Evolutionary conservation across 2,113 vertebrate species (phyloP).

Genomic region (Aptenodytes patagonicus): DNA sequence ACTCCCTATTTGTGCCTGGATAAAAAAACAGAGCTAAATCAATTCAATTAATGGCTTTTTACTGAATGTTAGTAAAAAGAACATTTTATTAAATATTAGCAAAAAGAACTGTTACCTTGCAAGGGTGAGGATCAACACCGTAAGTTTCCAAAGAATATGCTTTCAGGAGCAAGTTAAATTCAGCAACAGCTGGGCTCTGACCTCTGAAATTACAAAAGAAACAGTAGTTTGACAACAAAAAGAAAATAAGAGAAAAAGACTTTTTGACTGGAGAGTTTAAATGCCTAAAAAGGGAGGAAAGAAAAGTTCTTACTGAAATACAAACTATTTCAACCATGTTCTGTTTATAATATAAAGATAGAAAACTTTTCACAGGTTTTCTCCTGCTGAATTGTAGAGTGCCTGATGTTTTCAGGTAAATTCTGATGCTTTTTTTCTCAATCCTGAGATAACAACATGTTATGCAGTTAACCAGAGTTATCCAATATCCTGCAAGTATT

Average conservation of each 20-base stretch:
- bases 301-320: not conserved
- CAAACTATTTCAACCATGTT: not conserved
- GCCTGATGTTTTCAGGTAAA: not conserved
- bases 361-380: not conserved
- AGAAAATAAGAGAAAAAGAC: not conserved
- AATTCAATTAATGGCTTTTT: not conserved
- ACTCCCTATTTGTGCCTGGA: not conserved
- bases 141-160: constrained; percentile 94
- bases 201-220: constrained; percentile 76
- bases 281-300: not conserved
- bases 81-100: not conserved
- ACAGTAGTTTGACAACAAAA: not conserved
- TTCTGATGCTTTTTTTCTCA: not conserved
- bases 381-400: not conserved
- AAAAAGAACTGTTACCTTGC: constrained; percentile 84
- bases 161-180: constrained; percentile 93
- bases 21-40: not conserved
- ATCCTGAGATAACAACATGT: not conserved
- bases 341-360: not conserved
- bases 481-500: not conserved
- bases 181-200: constrained; percentile 86
- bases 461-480: constrained; percentile 8
- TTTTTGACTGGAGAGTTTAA: not conserved
- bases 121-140: constrained; percentile 96
- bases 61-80: not conserved